Conservation (phyloP, 2,113 vertebrate genomes). For the Drymodes brunneopygia region DNA sequence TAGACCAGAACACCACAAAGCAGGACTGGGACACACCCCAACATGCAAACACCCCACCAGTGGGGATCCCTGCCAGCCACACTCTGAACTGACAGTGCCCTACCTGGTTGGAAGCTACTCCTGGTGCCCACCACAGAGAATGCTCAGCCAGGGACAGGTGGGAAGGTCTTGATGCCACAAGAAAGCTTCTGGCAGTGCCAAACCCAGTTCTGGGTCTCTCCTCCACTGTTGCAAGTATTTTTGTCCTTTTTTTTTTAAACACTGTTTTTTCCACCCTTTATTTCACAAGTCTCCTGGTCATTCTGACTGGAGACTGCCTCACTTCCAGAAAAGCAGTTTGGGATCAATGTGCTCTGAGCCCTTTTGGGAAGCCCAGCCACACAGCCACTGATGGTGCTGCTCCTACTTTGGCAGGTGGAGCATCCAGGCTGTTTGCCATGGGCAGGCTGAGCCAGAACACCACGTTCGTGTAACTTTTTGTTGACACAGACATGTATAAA, state of each 20-base stretch:
- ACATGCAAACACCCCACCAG: accelerated
- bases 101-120: background rate
- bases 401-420: background rate
- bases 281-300: background rate
- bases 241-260: background rate
- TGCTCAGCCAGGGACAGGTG: background rate
- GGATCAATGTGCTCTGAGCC: background rate
- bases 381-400: background rate
- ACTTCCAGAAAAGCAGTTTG: background rate
- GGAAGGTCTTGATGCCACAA: background rate
- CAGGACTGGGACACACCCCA: background rate
- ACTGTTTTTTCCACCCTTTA: background rate
- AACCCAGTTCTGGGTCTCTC: background rate
- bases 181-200: background rate
- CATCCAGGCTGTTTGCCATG: background rate
- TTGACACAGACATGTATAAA: background rate
- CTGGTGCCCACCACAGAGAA: background rate
- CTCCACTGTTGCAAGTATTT: background rate
- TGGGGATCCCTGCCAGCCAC: accelerated
- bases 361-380: background rate
- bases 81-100: background rate
- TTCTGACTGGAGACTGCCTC: background rate
- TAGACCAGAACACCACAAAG: background rate
- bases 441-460: background rate
- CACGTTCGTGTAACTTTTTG: accelerated